These are phyloP conservation scores for Channa striata DNA, from an alignment of 2,797 vertebrate species.

Conservation along the genomic window DNA sequence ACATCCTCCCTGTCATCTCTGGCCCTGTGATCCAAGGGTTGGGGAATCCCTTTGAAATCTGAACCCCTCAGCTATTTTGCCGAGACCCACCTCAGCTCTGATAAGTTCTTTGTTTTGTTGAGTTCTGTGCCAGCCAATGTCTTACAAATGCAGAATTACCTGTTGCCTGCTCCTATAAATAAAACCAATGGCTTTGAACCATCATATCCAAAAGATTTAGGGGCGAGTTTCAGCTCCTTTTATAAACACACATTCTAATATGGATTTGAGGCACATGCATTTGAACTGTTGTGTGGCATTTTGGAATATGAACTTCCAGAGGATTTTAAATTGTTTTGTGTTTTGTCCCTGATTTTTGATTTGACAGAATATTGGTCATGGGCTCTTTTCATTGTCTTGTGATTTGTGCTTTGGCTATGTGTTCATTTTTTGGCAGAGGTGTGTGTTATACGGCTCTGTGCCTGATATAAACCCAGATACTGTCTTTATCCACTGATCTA, in stretches of 20 bases:
- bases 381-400: background rate
- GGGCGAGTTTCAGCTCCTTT: conserved; percentile 29
- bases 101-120: conserved; percentile 50
- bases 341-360: conserved; percentile 16
- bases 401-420: conserved; percentile 16
- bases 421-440: conserved; percentile 6
- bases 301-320: conserved; percentile 26
- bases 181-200: conserved; percentile 46
- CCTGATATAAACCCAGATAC: conserved; percentile 20
- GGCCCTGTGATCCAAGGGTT: conserved; percentile 46
- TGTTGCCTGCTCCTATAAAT: conserved; percentile 54
- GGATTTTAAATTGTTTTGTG: conserved; percentile 38
- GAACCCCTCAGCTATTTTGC: conserved; percentile 31
- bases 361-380: background rate
- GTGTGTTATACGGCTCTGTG: conserved; percentile 15
- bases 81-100: conserved; percentile 17
- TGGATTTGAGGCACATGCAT: conserved; percentile 44
- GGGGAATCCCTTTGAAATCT: conserved; percentile 67
- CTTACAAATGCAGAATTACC: conserved; percentile 53
- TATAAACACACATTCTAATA: conserved; percentile 41
- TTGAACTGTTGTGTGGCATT: conserved; percentile 30
- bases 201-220: conserved; percentile 19
- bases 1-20: conserved; percentile 52
- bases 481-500: background rate
- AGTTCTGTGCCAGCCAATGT: conserved; percentile 41